Conservation (phyloP, 2,888 invertebrate species). For the Chesias legatella region DNA sequence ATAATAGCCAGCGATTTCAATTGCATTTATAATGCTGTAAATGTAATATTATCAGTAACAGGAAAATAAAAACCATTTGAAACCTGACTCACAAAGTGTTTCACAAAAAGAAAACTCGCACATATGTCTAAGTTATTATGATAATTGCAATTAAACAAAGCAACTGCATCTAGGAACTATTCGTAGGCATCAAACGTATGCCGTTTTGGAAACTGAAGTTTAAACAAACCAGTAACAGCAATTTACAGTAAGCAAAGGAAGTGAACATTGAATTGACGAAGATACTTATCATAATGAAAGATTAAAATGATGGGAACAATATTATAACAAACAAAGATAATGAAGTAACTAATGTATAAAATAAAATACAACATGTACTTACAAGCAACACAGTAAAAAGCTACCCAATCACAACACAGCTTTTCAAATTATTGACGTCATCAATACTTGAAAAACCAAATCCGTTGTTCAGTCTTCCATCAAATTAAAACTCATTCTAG, state of each 20-base stretch:
- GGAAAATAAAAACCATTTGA: too few relatives aligned
- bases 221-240: slow-evolving; percentile 1
- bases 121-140: slow-evolving; percentile 4
- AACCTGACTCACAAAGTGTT: slow-evolving; percentile 1
- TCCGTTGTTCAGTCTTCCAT: slow-evolving; percentile 57
- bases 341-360: slow-evolving; percentile 15
- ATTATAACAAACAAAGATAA: slow-evolving; percentile 9
- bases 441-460: slow-evolving; percentile 68
- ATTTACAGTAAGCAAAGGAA: not conserved
- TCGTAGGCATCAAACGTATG: slow-evolving; percentile 14
- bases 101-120: slow-evolving; percentile 4
- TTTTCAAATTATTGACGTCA: slow-evolving; percentile 64
- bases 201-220: slow-evolving; percentile 12
- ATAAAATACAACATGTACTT: slow-evolving; percentile 21
- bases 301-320: slow-evolving; percentile 2
- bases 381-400: slow-evolving; percentile 21
- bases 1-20: too few relatives aligned
- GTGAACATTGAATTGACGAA: slow-evolving; percentile 9
- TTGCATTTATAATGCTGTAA: too few relatives aligned
- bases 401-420: slow-evolving; percentile 42
- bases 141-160: slow-evolving; percentile 15
- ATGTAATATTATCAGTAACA: too few relatives aligned
- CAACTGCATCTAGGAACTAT: slow-evolving; percentile 22
- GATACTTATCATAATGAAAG: not conserved
- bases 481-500: slow-evolving; percentile 48